phyloP scores from a whole-genome alignment of 2,113 vertebrate genomes.

The Puma concolor region DNA sequence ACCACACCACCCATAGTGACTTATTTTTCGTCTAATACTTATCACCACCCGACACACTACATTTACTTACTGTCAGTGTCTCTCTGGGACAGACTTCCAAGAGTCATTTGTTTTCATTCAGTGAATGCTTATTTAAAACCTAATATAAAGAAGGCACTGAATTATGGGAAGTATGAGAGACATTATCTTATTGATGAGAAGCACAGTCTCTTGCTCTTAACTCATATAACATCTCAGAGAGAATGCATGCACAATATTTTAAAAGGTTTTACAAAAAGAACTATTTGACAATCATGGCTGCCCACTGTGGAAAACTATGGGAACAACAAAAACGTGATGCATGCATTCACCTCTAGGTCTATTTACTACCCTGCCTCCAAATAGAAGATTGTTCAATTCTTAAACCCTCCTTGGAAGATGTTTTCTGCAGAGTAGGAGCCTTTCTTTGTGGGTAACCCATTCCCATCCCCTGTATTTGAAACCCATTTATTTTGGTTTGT shows the following conservation, averaged over 20 bases:
- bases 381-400: neutral
- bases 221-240: neutral
- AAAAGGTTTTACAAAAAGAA: neutral
- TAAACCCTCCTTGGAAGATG: neutral
- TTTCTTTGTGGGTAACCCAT: neutral
- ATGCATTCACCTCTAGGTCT: neutral
- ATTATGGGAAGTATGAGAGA: neutral
- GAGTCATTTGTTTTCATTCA: constrained; percentile 33
- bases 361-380: neutral
- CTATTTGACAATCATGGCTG: neutral
- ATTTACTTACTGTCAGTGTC: neutral
- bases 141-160: neutral
- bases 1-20: neutral
- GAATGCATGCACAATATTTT: neutral
- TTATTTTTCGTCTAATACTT: neutral
- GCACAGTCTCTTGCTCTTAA: neutral
- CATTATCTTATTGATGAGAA: neutral
- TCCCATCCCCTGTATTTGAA: neutral
- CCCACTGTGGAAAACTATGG: neutral
- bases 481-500: neutral
- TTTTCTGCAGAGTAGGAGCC: neutral
- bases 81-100: neutral
- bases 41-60: neutral
- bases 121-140: neutral
- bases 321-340: neutral